Conservation (phyloP, 2,797 vertebrate species). For the Psittacula derbiana region DNA sequence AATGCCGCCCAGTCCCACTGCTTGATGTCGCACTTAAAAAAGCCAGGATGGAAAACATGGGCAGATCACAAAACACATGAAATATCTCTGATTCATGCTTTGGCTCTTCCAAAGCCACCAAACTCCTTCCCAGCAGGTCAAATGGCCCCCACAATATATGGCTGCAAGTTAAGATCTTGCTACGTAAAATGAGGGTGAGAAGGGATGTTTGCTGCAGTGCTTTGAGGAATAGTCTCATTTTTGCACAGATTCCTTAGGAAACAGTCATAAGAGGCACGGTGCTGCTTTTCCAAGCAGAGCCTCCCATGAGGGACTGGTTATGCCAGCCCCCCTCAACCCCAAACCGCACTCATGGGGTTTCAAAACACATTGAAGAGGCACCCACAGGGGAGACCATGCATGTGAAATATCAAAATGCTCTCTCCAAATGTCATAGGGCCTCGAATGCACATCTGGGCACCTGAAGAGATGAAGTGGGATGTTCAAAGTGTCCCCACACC, state of each 20-base stretch:
- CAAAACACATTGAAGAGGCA: not conserved
- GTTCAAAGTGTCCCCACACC: not conserved
- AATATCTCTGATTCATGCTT: not conserved
- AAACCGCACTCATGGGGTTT: not conserved
- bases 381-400: not conserved
- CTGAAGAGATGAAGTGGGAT: not conserved
- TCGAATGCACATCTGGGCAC: rapidly evolving
- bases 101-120: not conserved
- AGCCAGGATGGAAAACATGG: not conserved
- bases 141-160: rapidly evolving
- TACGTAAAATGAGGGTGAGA: not conserved
- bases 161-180: not conserved
- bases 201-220: not conserved
- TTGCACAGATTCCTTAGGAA: not conserved
- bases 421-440: rapidly evolving
- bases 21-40: not conserved
- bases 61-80: not conserved
- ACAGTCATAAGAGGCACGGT: not conserved
- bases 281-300: not conserved
- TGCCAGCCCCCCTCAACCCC: not conserved
- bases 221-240: slow-evolving; percentile 23
- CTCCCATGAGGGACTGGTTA: not conserved
- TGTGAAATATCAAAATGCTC: rapidly evolving
- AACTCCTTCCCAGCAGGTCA: not conserved
- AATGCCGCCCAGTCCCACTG: not conserved